These are phyloP conservation scores for Malacoctenus gilli DNA, from an alignment of 2,797 vertebrate genomes.

Conservation along the genomic window DNA sequence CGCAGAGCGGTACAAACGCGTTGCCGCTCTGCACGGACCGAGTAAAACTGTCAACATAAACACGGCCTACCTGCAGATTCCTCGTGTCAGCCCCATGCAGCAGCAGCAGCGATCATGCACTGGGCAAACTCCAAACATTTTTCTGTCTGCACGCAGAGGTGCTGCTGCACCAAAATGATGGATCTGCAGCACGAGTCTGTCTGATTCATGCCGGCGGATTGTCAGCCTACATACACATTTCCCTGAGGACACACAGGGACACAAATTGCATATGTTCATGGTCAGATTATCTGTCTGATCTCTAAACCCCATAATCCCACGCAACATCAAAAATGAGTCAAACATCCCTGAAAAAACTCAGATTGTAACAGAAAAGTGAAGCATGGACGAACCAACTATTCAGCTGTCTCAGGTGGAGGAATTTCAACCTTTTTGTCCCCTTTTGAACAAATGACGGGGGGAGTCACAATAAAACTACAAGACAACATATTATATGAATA, in stretches of 20 bases:
- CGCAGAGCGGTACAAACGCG: neutral
- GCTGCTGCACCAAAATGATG: constrained; percentile 42
- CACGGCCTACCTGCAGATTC: constrained; percentile 53
- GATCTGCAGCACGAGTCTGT: constrained; percentile 38
- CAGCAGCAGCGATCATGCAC: constrained; percentile 46
- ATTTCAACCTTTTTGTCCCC: too few species aligned
- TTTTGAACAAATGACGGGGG: too few species aligned
- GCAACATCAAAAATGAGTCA: constrained; percentile 68
- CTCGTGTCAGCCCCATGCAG: constrained; percentile 35
- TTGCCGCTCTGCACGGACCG: neutral
- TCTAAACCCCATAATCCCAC: constrained; percentile 74
- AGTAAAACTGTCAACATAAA: constrained; percentile 18
- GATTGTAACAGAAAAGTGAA: constrained; percentile 24
- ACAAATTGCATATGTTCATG: constrained; percentile 73
- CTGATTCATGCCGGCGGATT: constrained; percentile 40
- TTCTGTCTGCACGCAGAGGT: constrained; percentile 25
- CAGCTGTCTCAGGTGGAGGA: too few species aligned
- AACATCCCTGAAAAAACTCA: constrained; percentile 35
- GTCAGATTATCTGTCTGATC: constrained; percentile 75
- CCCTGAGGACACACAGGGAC: constrained; percentile 33
- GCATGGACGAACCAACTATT: neutral
- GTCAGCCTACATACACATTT: constrained; percentile 34
- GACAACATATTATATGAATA: too few species aligned
- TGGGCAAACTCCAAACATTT: constrained; percentile 32
- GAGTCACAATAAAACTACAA: too few species aligned